Conservation (phyloP, 2,113 vertebrate species). For the Chloebia gouldiae region DNA sequence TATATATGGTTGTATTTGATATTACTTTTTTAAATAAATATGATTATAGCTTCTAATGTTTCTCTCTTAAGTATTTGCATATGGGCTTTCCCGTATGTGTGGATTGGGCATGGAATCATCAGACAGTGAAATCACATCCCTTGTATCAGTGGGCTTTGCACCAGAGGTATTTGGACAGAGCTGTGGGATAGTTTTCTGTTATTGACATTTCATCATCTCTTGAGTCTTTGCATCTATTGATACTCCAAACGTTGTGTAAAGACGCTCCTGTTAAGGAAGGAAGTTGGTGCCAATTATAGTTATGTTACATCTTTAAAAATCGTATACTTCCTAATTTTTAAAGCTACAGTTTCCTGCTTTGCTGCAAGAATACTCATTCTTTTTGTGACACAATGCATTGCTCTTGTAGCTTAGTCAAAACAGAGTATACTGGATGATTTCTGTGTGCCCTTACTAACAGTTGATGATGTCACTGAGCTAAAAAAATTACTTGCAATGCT, state of each 20-base stretch:
- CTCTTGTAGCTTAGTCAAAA: not conserved
- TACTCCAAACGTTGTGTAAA: not conserved
- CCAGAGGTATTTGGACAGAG: not conserved
- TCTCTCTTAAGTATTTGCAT: not conserved
- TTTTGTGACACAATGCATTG: not conserved
- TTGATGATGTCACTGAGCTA: not conserved
- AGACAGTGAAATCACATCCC: not conserved
- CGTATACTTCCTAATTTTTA: not conserved
- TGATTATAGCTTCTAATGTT: constrained; percentile 60
- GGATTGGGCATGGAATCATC: not conserved
- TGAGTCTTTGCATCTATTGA: not conserved
- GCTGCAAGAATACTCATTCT: not conserved
- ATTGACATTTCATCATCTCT: not conserved
- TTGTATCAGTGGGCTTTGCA: not conserved
- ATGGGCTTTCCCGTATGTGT: not conserved
- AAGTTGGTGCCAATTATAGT: not conserved
- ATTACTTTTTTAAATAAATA: constrained; percentile 73
- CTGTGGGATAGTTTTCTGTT: not conserved
- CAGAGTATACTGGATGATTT: not conserved
- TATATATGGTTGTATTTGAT: constrained; percentile 70
- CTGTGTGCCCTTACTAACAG: not conserved
- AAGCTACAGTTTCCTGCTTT: not conserved
- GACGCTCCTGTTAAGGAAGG: not conserved
- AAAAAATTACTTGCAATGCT: not conserved
- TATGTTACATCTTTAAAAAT: not conserved